These are phyloP conservation scores for Sipha flava DNA, from an alignment of 1,140 invertebrate genomes.

Conservation along the genomic window DNA sequence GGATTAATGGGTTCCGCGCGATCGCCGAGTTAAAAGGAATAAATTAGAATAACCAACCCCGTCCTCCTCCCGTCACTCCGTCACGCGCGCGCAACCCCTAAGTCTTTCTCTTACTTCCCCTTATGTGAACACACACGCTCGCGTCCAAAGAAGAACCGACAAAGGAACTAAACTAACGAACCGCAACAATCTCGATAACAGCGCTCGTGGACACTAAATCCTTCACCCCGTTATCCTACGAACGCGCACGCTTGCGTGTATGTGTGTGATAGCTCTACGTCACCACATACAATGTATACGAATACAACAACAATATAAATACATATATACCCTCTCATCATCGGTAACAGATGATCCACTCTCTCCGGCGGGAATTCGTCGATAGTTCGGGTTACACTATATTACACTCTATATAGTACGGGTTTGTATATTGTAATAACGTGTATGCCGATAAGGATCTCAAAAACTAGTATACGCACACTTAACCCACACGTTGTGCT, in stretches of 20 bases:
- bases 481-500: no score
- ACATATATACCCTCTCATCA: neutral
- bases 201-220: slow-evolving; percentile 9
- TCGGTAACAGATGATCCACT: slow-evolving; percentile 5
- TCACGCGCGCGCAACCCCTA: neutral
- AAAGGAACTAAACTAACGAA: slow-evolving; percentile 26
- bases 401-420: neutral
- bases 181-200: slow-evolving; percentile 24
- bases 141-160: neutral
- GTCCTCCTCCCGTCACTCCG: neutral
- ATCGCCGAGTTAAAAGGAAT: slow-evolving; percentile 24
- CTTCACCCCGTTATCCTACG: neutral
- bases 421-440: neutral
- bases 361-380: neutral
- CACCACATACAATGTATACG: neutral
- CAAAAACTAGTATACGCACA: no score
- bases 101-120: neutral
- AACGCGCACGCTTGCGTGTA: neutral
- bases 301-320: neutral
- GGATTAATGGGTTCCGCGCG: slow-evolving; percentile 27
- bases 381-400: neutral
- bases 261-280: neutral
- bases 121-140: neutral
- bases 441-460: neutral
- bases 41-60: slow-evolving; percentile 20